Conservation (phyloP, 2,888 invertebrate species). For the Pammene fasciana region DNA sequence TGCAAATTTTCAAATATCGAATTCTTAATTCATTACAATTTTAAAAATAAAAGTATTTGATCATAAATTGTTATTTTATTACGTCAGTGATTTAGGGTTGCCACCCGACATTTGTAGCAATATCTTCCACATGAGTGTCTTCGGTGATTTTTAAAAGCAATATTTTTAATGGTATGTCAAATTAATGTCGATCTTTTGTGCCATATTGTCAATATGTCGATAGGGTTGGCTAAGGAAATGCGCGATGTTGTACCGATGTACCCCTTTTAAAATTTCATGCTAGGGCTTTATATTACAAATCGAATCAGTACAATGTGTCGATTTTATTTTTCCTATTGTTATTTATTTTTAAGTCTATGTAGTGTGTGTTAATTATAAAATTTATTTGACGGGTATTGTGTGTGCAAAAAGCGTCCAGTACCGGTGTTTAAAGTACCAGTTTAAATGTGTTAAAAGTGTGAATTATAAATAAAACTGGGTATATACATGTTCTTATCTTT, state of each 20-base stretch:
- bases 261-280: conserved; percentile 78
- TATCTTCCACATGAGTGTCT: conserved; percentile 73
- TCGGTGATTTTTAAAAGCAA: conserved; percentile 74
- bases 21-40: conserved; percentile 70
- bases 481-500: not conserved
- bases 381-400: conserved; percentile 62
- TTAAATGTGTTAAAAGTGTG: not conserved
- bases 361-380: conserved; percentile 62
- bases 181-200: conserved; percentile 79
- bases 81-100: conserved; percentile 57
- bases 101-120: conserved; percentile 63
- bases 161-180: conserved; percentile 82
- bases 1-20: conserved; percentile 63
- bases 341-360: conserved; percentile 59
- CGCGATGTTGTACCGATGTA: conserved; percentile 65
- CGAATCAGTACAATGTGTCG: conserved; percentile 63
- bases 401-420: not conserved
- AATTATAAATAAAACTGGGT: not conserved
- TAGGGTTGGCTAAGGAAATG: conserved; percentile 65
- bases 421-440: not conserved
- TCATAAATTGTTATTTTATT: conserved; percentile 72
- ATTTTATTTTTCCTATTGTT: conserved; percentile 72
- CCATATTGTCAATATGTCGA: conserved; percentile 79
- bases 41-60: conserved; percentile 51
- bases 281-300: conserved; percentile 67